Conservation (phyloP, 2,888 invertebrate genomes). For the Eupithecia dodoneata region DNA sequence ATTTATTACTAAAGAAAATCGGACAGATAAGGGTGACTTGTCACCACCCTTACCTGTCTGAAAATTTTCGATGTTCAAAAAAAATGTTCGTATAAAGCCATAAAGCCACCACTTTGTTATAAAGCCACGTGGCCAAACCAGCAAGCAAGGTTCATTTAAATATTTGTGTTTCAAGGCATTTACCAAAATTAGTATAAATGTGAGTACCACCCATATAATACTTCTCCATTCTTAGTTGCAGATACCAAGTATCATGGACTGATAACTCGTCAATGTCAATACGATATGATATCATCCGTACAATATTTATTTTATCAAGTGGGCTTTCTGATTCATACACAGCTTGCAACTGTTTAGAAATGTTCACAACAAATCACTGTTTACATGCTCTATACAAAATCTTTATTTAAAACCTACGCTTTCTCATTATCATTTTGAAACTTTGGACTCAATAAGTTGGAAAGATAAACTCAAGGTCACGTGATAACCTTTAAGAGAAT, state of each 20-base stretch:
- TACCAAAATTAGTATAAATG: not conserved
- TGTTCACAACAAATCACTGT: not conserved
- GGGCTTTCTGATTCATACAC: not conserved
- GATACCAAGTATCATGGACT: not conserved
- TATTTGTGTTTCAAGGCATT: not conserved
- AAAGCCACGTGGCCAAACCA: not conserved
- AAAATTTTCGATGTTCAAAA: too few relatives aligned
- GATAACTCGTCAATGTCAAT: not conserved
- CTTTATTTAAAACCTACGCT: not conserved
- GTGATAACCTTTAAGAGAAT: constrained; percentile 26
- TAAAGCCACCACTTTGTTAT: not conserved
- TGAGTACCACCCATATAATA: not conserved
- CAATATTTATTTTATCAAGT: not conserved
- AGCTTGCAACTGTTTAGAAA: not conserved
- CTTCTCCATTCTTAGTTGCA: not conserved
- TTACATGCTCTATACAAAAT: not conserved
- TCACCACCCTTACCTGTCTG: too few relatives aligned
- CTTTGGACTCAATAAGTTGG: constrained; percentile 20
- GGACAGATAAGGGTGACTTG: too few relatives aligned
- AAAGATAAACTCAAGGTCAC: constrained; percentile 20
- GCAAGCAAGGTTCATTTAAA: not conserved
- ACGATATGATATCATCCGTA: not conserved
- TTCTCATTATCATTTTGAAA: constrained; percentile 7
- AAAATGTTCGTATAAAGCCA: too few relatives aligned
- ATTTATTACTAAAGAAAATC: not conserved